Percentiles rank a stretch among this genome's conserved stretches.
phyloP scores from a whole-genome alignment of 1,140 invertebrate species.

The Rhyacophila brunnea region DNA sequence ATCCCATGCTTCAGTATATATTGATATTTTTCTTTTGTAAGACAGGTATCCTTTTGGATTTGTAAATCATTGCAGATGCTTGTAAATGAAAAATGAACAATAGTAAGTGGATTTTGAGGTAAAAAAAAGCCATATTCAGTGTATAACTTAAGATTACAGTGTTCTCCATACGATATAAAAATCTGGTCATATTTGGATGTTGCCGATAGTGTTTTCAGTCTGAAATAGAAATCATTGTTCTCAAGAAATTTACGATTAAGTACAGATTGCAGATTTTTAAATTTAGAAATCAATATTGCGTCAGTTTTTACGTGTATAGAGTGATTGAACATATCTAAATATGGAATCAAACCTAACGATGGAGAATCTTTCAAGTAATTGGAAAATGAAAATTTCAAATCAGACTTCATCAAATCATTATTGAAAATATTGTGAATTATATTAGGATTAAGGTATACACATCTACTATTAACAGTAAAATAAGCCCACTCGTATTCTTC shows the following conservation, averaged over 20 bases:
- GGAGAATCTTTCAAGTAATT: constrained; percentile 14
- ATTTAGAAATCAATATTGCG: constrained; percentile 3
- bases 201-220: constrained; percentile 9
- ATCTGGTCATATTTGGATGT: constrained; percentile 25
- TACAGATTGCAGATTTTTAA: background rate
- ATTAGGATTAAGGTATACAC: constrained; percentile 24
- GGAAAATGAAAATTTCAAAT: constrained; percentile 1
- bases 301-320: constrained; percentile 17
- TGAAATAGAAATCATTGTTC: constrained; percentile 6
- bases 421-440: constrained; percentile 12
- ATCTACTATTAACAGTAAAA: constrained; percentile 30
- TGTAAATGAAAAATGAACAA: constrained; percentile 11
- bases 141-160: constrained; percentile 29
- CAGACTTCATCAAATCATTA: background rate
- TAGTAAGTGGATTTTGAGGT: constrained; percentile 16
- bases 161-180: constrained; percentile 29
- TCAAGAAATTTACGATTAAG: background rate
- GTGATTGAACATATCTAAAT: constrained; percentile 33
- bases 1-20: constrained; percentile 26
- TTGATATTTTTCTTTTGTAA: constrained; percentile 20
- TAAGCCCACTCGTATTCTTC: constrained; percentile 27
- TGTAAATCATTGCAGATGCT: constrained; percentile 10
- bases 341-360: constrained; percentile 25
- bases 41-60: background rate
- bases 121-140: constrained; percentile 32